Evolutionary conservation across 2,888 invertebrate genomes (phyloP).

Genomic region (Abscondita cerata): DNA sequence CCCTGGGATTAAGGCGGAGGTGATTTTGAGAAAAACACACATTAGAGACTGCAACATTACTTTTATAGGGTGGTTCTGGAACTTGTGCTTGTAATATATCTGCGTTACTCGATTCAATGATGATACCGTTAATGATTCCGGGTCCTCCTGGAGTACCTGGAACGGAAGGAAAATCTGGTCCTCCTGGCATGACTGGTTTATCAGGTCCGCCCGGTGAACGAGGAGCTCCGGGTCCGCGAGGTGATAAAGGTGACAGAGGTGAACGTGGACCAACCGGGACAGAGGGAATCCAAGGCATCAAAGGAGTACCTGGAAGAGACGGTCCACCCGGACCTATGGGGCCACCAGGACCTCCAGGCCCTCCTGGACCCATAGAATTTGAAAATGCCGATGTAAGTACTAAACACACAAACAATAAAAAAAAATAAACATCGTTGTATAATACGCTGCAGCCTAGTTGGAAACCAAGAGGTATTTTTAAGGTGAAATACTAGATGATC

Average conservation of each 20-base stretch:
- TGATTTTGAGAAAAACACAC: too few species aligned
- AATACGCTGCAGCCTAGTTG: slow-evolving; percentile 70
- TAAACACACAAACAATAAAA: slow-evolving; percentile 10
- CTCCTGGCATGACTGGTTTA: slow-evolving; percentile 78
- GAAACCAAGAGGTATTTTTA: slow-evolving; percentile 78
- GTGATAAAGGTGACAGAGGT: slow-evolving; percentile 78
- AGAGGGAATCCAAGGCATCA: slow-evolving; percentile 76
- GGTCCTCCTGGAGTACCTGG: slow-evolving; percentile 78
- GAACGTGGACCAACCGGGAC: slow-evolving; percentile 63
- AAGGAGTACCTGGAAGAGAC: slow-evolving; percentile 81
- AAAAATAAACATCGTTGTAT: slow-evolving; percentile 23
- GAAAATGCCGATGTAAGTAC: slow-evolving; percentile 75
- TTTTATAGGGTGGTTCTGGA: slow-evolving; percentile 32
- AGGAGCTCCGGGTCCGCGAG: slow-evolving; percentile 65
- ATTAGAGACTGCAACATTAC: not conserved
- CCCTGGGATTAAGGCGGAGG: slow-evolving; percentile 57
- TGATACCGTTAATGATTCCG: slow-evolving; percentile 70
- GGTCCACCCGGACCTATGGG: slow-evolving; percentile 70
- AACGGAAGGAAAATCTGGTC: slow-evolving; percentile 78
- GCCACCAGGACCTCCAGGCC: slow-evolving; percentile 73
- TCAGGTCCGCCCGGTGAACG: slow-evolving; percentile 77
- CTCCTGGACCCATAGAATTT: slow-evolving; percentile 72
- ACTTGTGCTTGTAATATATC: slow-evolving; percentile 82
- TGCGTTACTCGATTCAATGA: slow-evolving; percentile 65
- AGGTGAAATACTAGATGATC: slow-evolving; percentile 63